Evolutionary conservation across 2,797 vertebrate genomes (phyloP), one percentile per base, ranked within the genome.

Genomic region (Hemitrygon akajei): DNA sequence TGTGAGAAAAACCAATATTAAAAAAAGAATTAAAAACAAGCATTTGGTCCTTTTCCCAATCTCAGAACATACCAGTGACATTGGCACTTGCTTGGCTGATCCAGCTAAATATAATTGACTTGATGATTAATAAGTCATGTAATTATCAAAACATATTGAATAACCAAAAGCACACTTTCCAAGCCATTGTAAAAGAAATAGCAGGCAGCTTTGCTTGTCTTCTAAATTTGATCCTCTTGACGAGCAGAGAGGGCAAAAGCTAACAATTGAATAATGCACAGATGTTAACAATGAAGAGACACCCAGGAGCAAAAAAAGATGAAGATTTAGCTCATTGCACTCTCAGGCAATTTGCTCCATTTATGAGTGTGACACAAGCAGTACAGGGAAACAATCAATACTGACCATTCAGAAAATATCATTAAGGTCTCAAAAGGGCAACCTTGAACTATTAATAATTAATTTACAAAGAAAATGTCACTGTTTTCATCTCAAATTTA

Each of bases 401-500:
- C 86, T 37, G 86, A 66, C 63, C 60, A 25, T 40, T 69, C 86
- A 89, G 16, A 89, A 92, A 40, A 27, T 37, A 75, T 40, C 9
- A 27, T 47, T 73, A 7, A 47, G 69, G 34, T 56, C 71, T 92
- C 91, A 92, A 40, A 11, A 75, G 34, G 47, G 92, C 93, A 93
- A 96, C 96, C 94, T 93, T 79, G 93, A 69, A 25, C 37, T 30
- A 95, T 96, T 95, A 96, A 96, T 96, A 95, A 96, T 96, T 96
- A 94, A 96, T 95, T 95, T 94, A 47, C 2, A 93, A 93, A 1
- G 94, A 94, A 95, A 95, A 96, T 95, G 93, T 94, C 95, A 95
- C 95, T 94, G 95, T 93, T 94, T 94, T 30, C 94, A 10, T 12
- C 94, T 95, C 95, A 94, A 94, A 73, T 94, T 69, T 93, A 93